Base-by-base conservation (phyloP, 2,888 invertebrate genomes). In the Latrodectus hesperus region DNA sequence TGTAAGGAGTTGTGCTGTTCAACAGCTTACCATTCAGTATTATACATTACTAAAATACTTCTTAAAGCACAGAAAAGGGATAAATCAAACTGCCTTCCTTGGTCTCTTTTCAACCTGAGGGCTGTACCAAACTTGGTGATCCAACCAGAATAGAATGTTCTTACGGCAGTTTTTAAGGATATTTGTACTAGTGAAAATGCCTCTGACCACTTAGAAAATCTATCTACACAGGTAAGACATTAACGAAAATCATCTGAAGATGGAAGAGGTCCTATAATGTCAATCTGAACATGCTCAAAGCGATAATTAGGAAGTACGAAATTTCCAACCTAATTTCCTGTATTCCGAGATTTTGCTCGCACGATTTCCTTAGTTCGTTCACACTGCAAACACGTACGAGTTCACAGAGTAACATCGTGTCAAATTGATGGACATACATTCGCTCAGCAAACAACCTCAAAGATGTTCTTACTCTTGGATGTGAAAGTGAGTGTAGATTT, bases 161-260 rank as follows among this genome's bases (percentile, higher is more conserved):
- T 38, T 38, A 0, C 38, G 0, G 6, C 38, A 38, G 38, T 38
- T 38, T 6, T 38, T 38, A 38, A 6, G 38, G 92, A 91, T n/a
- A 92, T 92, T 78, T 92, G 91, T 0, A 53, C 16, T 0, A 92
- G 70, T 0, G 92, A 92, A 12, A 90, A 87, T 0, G 90, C 92
- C 84, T 92, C 92, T n/a, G 92, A 91, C 92, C 92, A 38, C 92
- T 92, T 90, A 0, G 92, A 91, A 60, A 65, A 83, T 12, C 22
- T 72, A 73, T 38, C 38, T 38, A 38, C 38, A 38, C 38, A 6
- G 6, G 38, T 38, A 4, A 38, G 38, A 4, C 38, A 38, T 6
- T 38, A 38, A 38, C 38, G 38, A 6, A 38, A 38, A 38, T 0
- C 38, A 6, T 4, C 38, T 38, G 38, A 22, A 22, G 22, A 38